These are phyloP conservation scores for Plecotus auritus DNA, from an alignment of 2,113 vertebrate species.

Conservation along the genomic window DNA sequence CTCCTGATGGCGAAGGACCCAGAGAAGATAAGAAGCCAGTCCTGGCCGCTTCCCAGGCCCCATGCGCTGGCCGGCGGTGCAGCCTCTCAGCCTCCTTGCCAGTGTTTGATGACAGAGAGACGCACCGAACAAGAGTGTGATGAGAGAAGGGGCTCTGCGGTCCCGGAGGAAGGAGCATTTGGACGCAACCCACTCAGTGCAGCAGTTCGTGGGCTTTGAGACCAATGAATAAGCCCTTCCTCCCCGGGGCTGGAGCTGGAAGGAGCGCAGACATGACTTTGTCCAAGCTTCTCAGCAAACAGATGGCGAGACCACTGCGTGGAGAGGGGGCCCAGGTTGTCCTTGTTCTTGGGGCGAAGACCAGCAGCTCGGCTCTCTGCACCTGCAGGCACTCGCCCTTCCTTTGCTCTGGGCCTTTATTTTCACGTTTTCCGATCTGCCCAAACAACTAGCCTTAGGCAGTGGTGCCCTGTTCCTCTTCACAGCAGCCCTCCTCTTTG, in stretches of 20 bases:
- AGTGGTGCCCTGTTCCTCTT: too few species aligned
- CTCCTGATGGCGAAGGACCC: neutral
- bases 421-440: too few species aligned
- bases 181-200: neutral
- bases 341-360: neutral
- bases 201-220: neutral
- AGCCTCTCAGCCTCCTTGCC: constrained; percentile 29
- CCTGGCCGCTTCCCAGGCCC: neutral
- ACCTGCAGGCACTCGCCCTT: too few species aligned
- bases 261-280: too few species aligned
- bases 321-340: neutral
- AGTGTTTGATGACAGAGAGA: constrained; percentile 10
- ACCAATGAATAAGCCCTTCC: neutral
- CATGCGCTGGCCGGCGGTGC: neutral
- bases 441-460: too few species aligned
- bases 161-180: neutral
- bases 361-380: neutral
- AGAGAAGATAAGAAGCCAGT: neutral
- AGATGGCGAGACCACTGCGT: neutral
- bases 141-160: constrained; percentile 14
- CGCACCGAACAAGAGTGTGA: neutral
- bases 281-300: neutral
- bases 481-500: too few species aligned
- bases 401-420: too few species aligned
- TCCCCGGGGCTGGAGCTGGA: neutral